phyloP scores from a whole-genome alignment of 2,797 vertebrate species.

The Leuciscus waleckii region DNA sequence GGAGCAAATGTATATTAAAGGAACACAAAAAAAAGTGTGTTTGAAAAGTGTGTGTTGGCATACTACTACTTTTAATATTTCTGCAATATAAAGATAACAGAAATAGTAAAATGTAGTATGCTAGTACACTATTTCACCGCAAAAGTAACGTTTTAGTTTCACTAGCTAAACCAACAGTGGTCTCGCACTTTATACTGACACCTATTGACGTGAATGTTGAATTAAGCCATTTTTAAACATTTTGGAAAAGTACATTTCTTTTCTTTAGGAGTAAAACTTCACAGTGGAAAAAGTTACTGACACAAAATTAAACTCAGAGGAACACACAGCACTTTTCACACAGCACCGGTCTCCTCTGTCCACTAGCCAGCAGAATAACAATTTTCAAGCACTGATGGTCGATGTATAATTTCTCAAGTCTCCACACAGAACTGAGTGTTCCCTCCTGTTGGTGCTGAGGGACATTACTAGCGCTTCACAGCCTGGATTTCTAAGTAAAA shows the following conservation, averaged over 20 bases:
- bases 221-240: neutral
- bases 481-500: neutral
- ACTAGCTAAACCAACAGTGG: neutral
- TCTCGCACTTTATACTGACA: neutral
- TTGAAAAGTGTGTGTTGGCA: neutral
- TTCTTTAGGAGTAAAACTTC: neutral
- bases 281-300: neutral
- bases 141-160: neutral
- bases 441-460: conserved; percentile 7
- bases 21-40: neutral
- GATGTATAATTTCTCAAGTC: conserved; percentile 12
- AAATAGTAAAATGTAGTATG: neutral
- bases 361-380: neutral
- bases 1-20: neutral
- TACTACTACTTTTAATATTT: neutral
- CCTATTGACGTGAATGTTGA: neutral
- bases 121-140: neutral
- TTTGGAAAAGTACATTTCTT: neutral
- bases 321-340: neutral
- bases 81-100: neutral
- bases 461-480: conserved; percentile 9
- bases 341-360: neutral
- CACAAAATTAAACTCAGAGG: neutral
- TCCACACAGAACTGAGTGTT: conserved; percentile 17
- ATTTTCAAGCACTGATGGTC: conserved; percentile 26